Base-by-base conservation (phyloP, 2,888 invertebrate genomes). In the Cerceris rybyensis region DNA sequence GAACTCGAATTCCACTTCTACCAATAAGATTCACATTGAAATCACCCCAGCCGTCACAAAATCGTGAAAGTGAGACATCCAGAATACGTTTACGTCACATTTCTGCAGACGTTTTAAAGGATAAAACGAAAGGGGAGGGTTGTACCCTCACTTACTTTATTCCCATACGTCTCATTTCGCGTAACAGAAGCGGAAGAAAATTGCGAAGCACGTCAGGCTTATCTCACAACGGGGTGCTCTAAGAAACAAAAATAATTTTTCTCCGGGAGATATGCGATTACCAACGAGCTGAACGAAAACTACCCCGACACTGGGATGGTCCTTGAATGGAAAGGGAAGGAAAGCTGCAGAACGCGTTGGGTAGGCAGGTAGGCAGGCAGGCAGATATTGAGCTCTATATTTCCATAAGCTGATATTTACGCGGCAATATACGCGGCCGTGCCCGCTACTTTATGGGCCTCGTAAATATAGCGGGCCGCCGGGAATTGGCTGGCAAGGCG, bases 321-420 rank as follows among this genome's bases (percentile, higher is more conserved):
- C 75, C 75, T 78, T 70, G 74, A 84, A 80, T 78, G 82, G 83
- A 75, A 80, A 75, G 79, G 81, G 82, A 80, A 80, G 82, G 81
- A 81, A 85, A 82, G 87, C 81, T 87, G 75, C 78, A 75, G 75
- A 70, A 74, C 81, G 82, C 81, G 82, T 71, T 74, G 80, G 83
- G 81, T 80, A 83, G 86, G 82, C 80, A 82, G 85, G 84, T 78
- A 87, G 87, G 78, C 75, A 74, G 75, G 80, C 88, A 88, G 92
- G 92, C 93, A 93, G 93, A 93, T 93, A 93, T 93, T 93, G 93
- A 93, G 93, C 93, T 92, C 93, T 93, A 93, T 93, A 93, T 93
- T 93, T 93, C 93, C 93, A 93, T 93, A 93, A 93, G 93, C 93
- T 93, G 93, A 93, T 93, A 93, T 93, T 93, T 93, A 93, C 93